A percentile compares a stretch with the other conserved stretches of the same genome.
These are phyloP conservation scores for Battus philenor DNA, from an alignment of 1,140 invertebrate genomes.

Conservation along the genomic window DNA sequence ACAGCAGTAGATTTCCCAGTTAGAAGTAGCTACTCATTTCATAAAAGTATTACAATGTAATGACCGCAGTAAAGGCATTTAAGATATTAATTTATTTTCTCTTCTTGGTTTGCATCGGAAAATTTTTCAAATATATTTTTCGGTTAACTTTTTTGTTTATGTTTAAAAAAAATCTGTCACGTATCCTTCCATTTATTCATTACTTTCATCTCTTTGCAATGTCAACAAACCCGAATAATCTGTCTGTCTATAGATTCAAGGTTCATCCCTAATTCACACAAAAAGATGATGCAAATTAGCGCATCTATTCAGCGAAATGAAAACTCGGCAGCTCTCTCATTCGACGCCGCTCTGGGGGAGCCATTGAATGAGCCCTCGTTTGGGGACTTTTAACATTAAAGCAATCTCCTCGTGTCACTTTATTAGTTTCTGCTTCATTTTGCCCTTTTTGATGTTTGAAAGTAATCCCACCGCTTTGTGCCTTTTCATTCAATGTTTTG, in stretches of 20 bases:
- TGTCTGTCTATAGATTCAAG: conserved; percentile 3
- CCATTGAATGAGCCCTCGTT: conserved; percentile 66
- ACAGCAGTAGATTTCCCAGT: too few species aligned
- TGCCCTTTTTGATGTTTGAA: conserved; percentile 66
- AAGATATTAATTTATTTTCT: too few species aligned
- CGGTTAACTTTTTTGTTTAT: too few species aligned
- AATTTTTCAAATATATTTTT: too few species aligned
- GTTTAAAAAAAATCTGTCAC: too few species aligned
- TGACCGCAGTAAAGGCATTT: too few species aligned
- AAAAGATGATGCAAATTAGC: conserved; percentile 73
- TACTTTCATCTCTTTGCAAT: conserved; percentile 4
- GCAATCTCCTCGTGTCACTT: conserved; percentile 67
- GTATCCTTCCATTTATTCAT: too few species aligned
- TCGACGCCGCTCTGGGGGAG: conserved; percentile 48
- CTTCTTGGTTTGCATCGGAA: too few species aligned
- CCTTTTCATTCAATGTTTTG: conserved; percentile 35
- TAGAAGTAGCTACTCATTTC: too few species aligned
- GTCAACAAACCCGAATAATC: neutral
- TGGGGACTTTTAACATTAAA: conserved; percentile 68
- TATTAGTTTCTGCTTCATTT: conserved; percentile 69
- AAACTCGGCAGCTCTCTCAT: conserved; percentile 52
- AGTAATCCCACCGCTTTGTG: conserved; percentile 52
- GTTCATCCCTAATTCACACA: conserved; percentile 36
- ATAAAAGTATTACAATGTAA: too few species aligned
- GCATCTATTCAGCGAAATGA: conserved; percentile 65